Evolutionary conservation across 2,888 invertebrate genomes (phyloP).

Genomic region (Thyatira batis): DNA sequence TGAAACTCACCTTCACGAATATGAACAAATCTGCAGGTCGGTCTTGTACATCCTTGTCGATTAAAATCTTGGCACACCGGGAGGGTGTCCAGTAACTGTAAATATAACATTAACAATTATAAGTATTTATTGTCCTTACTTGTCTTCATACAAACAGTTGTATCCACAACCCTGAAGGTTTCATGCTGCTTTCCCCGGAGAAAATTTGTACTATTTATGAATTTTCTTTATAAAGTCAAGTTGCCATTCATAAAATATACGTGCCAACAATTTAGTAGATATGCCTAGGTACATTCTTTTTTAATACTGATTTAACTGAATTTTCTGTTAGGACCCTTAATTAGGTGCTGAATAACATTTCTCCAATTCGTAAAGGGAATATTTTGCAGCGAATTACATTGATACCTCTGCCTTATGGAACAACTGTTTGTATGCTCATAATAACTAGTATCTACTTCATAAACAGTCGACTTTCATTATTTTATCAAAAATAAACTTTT

Average conservation of each 20-base stretch:
- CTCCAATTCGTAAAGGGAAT: background rate
- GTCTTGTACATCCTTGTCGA: slow-evolving; percentile 97
- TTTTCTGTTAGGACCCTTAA: background rate
- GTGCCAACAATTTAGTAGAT: no score
- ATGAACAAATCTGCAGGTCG: slow-evolving; percentile 99
- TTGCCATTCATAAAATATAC: background rate
- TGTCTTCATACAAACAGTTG: slow-evolving; percentile 43
- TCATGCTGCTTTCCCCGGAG: slow-evolving; percentile 9
- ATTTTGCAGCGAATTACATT: background rate
- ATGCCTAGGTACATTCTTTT: background rate
- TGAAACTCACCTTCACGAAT: slow-evolving; percentile 93
- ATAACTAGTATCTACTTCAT: slow-evolving; percentile 64
- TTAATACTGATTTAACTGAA: background rate
- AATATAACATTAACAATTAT: slow-evolving; percentile 65
- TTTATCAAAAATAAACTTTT: slow-evolving; percentile 18
- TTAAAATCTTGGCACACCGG: slow-evolving; percentile 99
- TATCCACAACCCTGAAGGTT: slow-evolving; percentile 39
- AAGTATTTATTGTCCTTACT: slow-evolving; percentile 49
- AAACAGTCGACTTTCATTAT: slow-evolving; percentile 60
- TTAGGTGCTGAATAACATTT: background rate
- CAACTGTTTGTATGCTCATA: slow-evolving; percentile 51
- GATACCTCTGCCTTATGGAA: slow-evolving; percentile 38
- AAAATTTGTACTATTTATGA: background rate
- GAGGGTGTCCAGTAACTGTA: slow-evolving; percentile 99
- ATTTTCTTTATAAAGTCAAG: slow-evolving; percentile 8